Percentiles rank a stretch among this genome's conserved stretches.
phyloP scores from a whole-genome alignment of 2,888 invertebrate species.

The Drosophila kuntzei region DNA sequence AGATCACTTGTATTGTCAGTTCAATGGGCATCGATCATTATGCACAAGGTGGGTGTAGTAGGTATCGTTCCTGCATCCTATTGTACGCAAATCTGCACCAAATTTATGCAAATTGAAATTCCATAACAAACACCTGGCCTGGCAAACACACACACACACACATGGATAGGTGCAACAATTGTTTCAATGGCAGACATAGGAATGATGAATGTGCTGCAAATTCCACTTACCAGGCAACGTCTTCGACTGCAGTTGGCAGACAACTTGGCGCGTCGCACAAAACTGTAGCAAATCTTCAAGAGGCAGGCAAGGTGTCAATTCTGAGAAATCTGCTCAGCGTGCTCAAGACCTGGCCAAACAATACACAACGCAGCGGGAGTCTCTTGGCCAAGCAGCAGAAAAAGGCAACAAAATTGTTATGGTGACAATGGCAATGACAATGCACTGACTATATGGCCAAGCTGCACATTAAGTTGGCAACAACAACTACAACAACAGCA shows the following conservation, averaged over 20 bases:
- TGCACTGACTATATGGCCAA: conserved; percentile 40
- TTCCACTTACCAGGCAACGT: conserved; percentile 19
- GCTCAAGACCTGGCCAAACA: conserved; percentile 43
- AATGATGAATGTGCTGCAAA: conserved; percentile 65
- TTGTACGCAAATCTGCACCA: conserved; percentile 80
- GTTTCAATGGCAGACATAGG: conserved; percentile 58
- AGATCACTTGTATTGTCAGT: conserved; percentile 19
- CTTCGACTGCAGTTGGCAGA: conserved; percentile 52
- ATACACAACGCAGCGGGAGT: conserved; percentile 53
- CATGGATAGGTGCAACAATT: conserved; percentile 47
- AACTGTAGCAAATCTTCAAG: conserved; percentile 72
- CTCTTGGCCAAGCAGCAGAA: conserved; percentile 45
- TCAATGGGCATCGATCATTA: conserved; percentile 50
- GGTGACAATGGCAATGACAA: conserved; percentile 73
- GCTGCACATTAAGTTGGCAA: conserved; percentile 19
- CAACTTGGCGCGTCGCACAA: conserved; percentile 79
- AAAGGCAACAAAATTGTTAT: conserved; percentile 73
- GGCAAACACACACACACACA: background rate
- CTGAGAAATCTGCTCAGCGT: conserved; percentile 74
- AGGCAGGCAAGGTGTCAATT: conserved; percentile 74
- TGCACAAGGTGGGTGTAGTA: conserved; percentile 37
- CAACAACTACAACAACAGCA: conserved; percentile 26
- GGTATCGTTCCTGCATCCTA: conserved; percentile 26
- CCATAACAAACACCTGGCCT: conserved; percentile 72
- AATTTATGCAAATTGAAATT: conserved; percentile 81